Evolutionary conservation across 2,797 vertebrate species (phyloP), one percentile per base, ranked within the genome.

Genomic region (Smutsia gigantea): DNA sequence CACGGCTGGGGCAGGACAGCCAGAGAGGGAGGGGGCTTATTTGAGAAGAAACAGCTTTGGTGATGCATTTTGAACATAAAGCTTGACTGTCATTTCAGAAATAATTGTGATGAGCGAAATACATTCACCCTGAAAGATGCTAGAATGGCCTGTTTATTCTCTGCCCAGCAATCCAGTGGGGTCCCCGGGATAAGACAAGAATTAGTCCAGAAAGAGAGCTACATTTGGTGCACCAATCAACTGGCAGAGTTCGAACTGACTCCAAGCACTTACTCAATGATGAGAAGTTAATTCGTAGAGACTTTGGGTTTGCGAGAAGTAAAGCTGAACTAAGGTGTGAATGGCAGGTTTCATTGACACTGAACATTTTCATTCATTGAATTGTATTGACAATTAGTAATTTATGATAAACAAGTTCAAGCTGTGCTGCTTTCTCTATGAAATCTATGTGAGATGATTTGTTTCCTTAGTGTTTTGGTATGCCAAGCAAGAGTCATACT

Each of bases 321-420:
- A 72, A 87, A 90, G 59, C n/a, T 46, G 46, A 82, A 31, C 6
- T n/a, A 6, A 64, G 2, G 4, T 6, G 14, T 86, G n/a, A 66
- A 23, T 63, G 75, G 42, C 9, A 23, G 27, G 64, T 94, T 74
- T 46, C 63, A 39, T 78, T 82, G 46, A 78, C 42, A 39, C 7
- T 53, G 57, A 79, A 29, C 12, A 8, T 21, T 88, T 74, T 42
- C 39, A 82, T 82, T 82, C 59, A 75, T 7, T 23, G 49, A 81
- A 29, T 63, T 34, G 2, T 46, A 68, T 6, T 68, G 89, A 29
- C 72, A 72, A 39, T 68, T 64, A 71, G n/a, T 53, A 10, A 88
- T 83, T 94, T 63, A 18, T 49, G 63, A 23, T 12, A 59, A 66
- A 49, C 51, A 31, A 79, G 34, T 57, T 93, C 61, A 94, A 79